Base-by-base conservation (phyloP, 2,797 vertebrate genomes). In the Sebastes cheni region DNA sequence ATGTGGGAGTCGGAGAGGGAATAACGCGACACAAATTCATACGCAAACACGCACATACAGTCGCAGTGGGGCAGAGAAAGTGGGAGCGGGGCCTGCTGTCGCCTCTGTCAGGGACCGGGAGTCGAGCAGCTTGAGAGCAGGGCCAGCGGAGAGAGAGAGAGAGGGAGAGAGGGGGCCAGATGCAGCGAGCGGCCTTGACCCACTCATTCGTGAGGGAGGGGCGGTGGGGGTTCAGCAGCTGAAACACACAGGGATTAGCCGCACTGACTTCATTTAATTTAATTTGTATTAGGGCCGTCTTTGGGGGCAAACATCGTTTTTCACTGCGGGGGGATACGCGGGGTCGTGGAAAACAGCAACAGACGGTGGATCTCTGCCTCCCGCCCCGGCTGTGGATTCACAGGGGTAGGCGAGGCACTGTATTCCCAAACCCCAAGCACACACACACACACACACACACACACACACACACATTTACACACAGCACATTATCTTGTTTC, bases 211-310 rank as follows among this genome's bases (percentile, higher is more conserved):
- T 61, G 56, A 66, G 82, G 81, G 80, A 30, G 72, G 62, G 60
- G 32, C 54, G 39, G 54, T 70, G 69, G 65, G 83, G 78, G 76
- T 92, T 90, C 85, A 84, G 87, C 93, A 92, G 90, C 91, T 91
- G 91, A 94, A 94, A 94, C 93, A 93, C 92, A 91, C 84, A 94
- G 91, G 95, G 95, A 96, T 96, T 95, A 96, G 88, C 93, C 67
- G 68, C 86, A 86, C 86, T 84, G 93, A 92, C 92, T 95, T 95
- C 81, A 93, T 94, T 95, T 96, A 95, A 95, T 96, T 96, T 94
- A 95, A 96, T 95, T 96, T 95, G 93, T 92, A 94, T 94, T 94
- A 92, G 87, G 89, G 80, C 76, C 25, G 73, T 92, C 93, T 95
- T 94, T 92, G 85, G 90, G 93, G 92, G 84, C 84, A 93, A 95